Conservation (phyloP, 2,888 invertebrate species). For the Strigamia crassipes region DNA sequence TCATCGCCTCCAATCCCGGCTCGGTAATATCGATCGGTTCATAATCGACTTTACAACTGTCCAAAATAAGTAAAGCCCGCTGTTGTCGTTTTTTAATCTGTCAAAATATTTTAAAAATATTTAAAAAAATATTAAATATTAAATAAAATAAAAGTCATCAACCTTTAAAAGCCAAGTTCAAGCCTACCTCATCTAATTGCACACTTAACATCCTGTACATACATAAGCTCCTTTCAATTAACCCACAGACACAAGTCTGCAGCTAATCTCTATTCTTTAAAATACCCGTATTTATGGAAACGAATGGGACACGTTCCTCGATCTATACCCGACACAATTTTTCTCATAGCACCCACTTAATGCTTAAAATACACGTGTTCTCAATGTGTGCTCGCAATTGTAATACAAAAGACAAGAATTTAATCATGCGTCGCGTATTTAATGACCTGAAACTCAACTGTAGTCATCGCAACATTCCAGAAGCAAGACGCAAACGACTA, state of each 20-base stretch:
- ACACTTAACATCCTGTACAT: neutral
- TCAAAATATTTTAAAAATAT: conserved; percentile 51
- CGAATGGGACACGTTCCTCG: too few relatives aligned
- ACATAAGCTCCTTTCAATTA: neutral
- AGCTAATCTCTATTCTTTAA: neutral
- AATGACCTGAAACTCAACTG: neutral
- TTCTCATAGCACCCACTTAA: neutral
- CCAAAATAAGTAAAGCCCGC: conserved; percentile 88
- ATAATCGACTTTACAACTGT: conserved; percentile 87
- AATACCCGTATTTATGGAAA: too few relatives aligned
- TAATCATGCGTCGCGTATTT: neutral
- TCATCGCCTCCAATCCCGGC: conserved; percentile 83
- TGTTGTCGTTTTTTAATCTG: conserved; percentile 96
- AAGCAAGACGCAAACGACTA: neutral
- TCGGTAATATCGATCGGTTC: conserved; percentile 93
- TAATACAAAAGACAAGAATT: neutral
- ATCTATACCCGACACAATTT: too few relatives aligned
- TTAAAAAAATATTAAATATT: too few relatives aligned
- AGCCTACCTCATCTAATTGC: neutral
- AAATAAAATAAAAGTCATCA: neutral
- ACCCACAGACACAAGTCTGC: neutral
- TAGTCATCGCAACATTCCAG: neutral
- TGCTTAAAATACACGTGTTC: neutral
- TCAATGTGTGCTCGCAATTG: neutral
- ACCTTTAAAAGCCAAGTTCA: conserved; percentile 18